phyloP scores from a whole-genome alignment of 2,113 vertebrate genomes.

The Elephantulus edwardii region DNA sequence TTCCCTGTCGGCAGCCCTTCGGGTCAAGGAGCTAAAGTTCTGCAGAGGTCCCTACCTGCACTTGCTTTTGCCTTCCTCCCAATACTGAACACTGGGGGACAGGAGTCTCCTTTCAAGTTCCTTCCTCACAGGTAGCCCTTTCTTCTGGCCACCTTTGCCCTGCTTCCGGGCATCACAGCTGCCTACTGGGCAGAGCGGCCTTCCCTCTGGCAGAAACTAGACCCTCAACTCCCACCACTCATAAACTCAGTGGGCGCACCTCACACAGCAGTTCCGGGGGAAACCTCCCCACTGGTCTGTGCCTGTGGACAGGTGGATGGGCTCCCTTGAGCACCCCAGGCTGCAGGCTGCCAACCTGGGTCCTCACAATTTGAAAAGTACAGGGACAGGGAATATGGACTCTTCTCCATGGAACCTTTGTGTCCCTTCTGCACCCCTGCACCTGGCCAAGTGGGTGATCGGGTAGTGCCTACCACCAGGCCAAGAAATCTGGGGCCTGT shows the following conservation, averaged over 20 bases:
- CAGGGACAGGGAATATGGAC: background rate
- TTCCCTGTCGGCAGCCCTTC: background rate
- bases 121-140: background rate
- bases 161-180: background rate
- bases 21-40: rapidly evolving
- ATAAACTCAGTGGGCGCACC: background rate
- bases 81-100: background rate
- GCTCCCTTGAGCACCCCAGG: background rate
- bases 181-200: background rate
- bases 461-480: rapidly evolving
- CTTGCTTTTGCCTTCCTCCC: rapidly evolving
- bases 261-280: too few species aligned
- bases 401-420: background rate
- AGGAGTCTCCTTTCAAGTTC: too few species aligned
- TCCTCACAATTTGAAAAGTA: background rate
- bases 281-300: rapidly evolving
- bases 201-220: background rate
- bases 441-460: background rate
- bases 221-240: too few species aligned
- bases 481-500: background rate
- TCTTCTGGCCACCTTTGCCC: background rate
- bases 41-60: background rate
- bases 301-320: rapidly evolving
- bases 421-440: background rate
- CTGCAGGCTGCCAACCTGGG: rapidly evolving